Conservation (phyloP, 2,888 invertebrate species). For the Volucella inanis region DNA sequence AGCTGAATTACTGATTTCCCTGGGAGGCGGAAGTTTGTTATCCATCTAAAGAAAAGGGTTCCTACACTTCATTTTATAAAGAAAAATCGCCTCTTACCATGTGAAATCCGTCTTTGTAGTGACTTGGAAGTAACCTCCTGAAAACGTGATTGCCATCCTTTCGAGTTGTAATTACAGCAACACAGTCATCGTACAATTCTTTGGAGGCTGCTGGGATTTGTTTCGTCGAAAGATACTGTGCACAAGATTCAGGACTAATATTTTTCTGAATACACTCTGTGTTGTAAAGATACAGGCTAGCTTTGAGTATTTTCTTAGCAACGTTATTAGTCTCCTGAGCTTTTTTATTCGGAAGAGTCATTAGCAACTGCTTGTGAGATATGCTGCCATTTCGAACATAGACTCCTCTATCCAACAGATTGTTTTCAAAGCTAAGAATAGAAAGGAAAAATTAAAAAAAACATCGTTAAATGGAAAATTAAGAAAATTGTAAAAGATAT, state of each 20-base stretch:
- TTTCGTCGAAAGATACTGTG: constrained; percentile 84
- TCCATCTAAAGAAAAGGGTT: constrained; percentile 78
- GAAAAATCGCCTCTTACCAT: constrained; percentile 74
- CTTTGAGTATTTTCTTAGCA: constrained; percentile 80
- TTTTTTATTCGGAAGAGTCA: constrained; percentile 79
- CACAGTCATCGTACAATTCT: constrained; percentile 85
- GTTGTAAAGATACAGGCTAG: constrained; percentile 79
- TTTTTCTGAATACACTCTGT: constrained; percentile 77
- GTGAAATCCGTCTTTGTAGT: constrained; percentile 81
- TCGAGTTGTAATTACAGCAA: constrained; percentile 79
- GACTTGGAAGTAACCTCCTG: constrained; percentile 79
- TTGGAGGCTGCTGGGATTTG: constrained; percentile 84
- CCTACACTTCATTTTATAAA: not conserved
- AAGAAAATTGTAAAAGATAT: not conserved
- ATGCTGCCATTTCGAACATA: constrained; percentile 80
- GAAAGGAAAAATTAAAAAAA: not conserved
- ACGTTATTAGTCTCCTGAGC: constrained; percentile 78
- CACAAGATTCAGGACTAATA: constrained; percentile 85
- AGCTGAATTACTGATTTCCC: constrained; percentile 78
- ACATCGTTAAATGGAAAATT: not conserved
- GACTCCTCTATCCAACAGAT: constrained; percentile 78
- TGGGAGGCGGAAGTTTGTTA: constrained; percentile 77
- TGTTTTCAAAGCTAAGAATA: constrained; percentile 79
- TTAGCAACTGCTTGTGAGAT: constrained; percentile 80
- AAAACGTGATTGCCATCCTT: constrained; percentile 79